Percentiles rank a stretch among this genome's conserved stretches.
Conservation (phyloP, 2,797 vertebrate genomes). For the Buphagus erythrorhynchus region DNA sequence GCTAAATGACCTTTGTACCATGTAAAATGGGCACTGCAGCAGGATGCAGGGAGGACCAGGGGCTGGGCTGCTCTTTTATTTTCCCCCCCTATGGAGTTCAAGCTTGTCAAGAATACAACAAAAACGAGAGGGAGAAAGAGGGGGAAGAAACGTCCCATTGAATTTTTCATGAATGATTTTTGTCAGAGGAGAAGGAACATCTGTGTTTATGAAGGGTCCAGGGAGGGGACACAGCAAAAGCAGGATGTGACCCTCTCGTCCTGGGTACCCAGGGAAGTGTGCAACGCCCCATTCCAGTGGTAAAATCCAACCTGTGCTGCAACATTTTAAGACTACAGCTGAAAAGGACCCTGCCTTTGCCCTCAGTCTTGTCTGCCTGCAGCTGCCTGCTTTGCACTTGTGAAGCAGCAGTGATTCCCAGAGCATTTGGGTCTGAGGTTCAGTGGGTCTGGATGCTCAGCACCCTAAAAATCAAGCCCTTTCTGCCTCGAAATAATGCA, state of each 20-base stretch:
- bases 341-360: not conserved
- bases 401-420: not conserved
- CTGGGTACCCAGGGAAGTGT: not conserved
- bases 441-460: not conserved
- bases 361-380: accelerated
- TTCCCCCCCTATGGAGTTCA: slow-evolving; percentile 29
- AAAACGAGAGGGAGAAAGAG: slow-evolving; percentile 17
- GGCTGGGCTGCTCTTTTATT: slow-evolving; percentile 66
- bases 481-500: not conserved
- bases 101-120: slow-evolving; percentile 55
- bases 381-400: not conserved
- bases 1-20: slow-evolving; percentile 68
- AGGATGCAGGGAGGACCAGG: slow-evolving; percentile 21
- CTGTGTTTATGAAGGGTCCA: not conserved
- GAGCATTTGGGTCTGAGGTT: not conserved
- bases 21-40: slow-evolving; percentile 57
- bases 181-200: slow-evolving; percentile 48
- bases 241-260: not conserved
- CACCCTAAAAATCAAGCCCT: not conserved
- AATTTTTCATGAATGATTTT: slow-evolving; percentile 47
- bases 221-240: not conserved
- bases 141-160: not conserved
- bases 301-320: not conserved
- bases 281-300: not conserved
- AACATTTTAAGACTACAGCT: not conserved